Conservation (phyloP, 2,797 vertebrate species). For the Podarcis lilfordi region DNA sequence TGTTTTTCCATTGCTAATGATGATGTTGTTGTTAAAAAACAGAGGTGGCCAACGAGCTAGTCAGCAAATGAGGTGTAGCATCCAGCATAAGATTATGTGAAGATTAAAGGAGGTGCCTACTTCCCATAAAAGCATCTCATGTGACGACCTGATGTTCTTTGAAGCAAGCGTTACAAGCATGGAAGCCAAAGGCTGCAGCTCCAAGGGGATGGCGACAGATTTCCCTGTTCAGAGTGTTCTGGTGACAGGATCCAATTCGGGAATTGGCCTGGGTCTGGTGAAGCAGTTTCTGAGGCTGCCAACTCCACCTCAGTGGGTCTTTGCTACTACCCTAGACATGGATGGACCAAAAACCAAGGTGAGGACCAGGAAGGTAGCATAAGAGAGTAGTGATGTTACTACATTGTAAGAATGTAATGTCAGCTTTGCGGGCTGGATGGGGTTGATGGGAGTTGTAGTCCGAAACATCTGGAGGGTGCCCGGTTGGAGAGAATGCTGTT, state of each 20-base stretch:
- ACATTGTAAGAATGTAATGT: too few relatives aligned
- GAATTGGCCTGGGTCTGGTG: constrained; percentile 73
- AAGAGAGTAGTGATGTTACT: background rate
- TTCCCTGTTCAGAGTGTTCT: constrained; percentile 36
- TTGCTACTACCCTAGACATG: constrained; percentile 71
- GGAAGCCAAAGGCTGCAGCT: background rate
- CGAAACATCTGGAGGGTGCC: too few relatives aligned
- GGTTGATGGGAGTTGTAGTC: background rate
- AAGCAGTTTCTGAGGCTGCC: constrained; percentile 55
- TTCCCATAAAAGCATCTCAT: background rate
- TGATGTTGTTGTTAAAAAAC: background rate
- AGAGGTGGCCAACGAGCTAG: background rate
- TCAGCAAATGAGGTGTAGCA: background rate
- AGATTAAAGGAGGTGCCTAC: background rate
- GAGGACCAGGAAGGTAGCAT: background rate
- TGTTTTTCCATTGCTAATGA: background rate
- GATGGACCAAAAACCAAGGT: constrained; percentile 44
- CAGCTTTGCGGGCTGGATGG: background rate
- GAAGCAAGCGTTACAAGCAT: background rate
- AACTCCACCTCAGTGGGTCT: constrained; percentile 44
- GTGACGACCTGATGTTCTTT: background rate
- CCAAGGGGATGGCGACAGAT: background rate
- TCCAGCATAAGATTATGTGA: background rate
- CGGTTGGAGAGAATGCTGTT: too few relatives aligned
- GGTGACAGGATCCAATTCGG: constrained; percentile 73